Percentiles rank a stretch among this genome's conserved stretches.
Conservation (phyloP, 1,140 invertebrate genomes). For the Tribolium madens region DNA sequence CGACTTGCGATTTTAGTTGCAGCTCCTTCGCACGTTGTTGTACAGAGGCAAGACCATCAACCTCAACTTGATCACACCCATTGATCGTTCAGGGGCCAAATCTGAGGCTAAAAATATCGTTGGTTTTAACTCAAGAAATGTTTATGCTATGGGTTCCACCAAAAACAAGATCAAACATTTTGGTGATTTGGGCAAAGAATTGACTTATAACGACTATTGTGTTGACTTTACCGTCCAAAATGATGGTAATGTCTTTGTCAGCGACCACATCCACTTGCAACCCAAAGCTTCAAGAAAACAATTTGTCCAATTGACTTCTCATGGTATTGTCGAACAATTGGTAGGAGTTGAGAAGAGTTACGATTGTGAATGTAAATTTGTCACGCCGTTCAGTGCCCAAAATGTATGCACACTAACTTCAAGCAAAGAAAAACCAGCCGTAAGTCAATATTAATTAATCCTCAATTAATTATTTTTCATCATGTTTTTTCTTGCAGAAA, state of each 20-base stretch:
- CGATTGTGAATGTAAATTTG: constrained; percentile 68
- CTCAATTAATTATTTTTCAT: not conserved
- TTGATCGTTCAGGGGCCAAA: constrained; percentile 56
- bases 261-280: constrained; percentile 67
- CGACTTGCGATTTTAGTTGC: constrained; percentile 62
- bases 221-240: constrained; percentile 69
- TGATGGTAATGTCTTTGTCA: constrained; percentile 69
- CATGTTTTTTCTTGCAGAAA: constrained; percentile 56
- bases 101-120: constrained; percentile 67
- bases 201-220: constrained; percentile 71
- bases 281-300: constrained; percentile 69
- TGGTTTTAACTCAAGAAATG: constrained; percentile 69
- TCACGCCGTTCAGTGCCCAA: constrained; percentile 60
- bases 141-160: constrained; percentile 70
- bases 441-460: constrained; percentile 37
- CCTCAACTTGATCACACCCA: constrained; percentile 59
- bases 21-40: constrained; percentile 66
- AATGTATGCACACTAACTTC: constrained; percentile 66
- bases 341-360: constrained; percentile 65
- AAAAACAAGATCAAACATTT: constrained; percentile 71
- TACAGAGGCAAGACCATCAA: constrained; percentile 54
- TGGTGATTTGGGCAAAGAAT: constrained; percentile 66
- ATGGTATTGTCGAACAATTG: constrained; percentile 66
- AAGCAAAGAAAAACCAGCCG: constrained; percentile 63
- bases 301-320: constrained; percentile 66